Percentiles rank a stretch among this genome's conserved stretches.
Conservation (phyloP, 2,113 vertebrate species). For the Steatornis caripensis region DNA sequence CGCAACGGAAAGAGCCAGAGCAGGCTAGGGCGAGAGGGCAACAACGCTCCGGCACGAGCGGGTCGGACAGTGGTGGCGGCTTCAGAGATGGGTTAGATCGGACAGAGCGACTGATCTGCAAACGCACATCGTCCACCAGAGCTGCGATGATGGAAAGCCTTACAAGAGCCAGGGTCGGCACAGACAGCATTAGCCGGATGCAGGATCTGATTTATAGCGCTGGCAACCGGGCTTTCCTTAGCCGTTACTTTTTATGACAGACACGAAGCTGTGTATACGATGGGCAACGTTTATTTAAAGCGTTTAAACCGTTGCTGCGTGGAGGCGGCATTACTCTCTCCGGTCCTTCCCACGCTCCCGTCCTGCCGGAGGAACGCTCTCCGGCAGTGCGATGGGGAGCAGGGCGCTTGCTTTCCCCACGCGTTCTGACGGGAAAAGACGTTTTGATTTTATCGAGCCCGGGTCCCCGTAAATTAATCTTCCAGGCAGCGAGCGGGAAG, state of each 20-base stretch:
- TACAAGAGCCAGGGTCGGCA: neutral
- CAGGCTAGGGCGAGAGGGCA: neutral
- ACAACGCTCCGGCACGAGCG: accelerated
- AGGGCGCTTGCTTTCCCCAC: accelerated
- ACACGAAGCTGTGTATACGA: accelerated
- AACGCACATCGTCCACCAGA: neutral
- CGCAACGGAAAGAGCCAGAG: accelerated
- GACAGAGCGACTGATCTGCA: neutral
- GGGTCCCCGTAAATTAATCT: neutral
- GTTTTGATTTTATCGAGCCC: neutral
- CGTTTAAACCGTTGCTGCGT: neutral
- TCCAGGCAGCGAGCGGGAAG: neutral
- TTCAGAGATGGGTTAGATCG: neutral
- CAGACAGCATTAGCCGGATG: accelerated
- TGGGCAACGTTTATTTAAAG: neutral
- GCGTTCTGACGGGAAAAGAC: neutral
- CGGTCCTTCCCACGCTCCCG: neutral
- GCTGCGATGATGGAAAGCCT: neutral
- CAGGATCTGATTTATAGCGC: accelerated
- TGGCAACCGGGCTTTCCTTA: neutral
- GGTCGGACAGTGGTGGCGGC: neutral
- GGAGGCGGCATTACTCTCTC: neutral
- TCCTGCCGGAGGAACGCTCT: neutral
- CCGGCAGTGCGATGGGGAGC: neutral
- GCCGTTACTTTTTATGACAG: neutral